phyloP scores from a whole-genome alignment of 2,797 vertebrate species.

The Kryptopterus vitreolus region DNA sequence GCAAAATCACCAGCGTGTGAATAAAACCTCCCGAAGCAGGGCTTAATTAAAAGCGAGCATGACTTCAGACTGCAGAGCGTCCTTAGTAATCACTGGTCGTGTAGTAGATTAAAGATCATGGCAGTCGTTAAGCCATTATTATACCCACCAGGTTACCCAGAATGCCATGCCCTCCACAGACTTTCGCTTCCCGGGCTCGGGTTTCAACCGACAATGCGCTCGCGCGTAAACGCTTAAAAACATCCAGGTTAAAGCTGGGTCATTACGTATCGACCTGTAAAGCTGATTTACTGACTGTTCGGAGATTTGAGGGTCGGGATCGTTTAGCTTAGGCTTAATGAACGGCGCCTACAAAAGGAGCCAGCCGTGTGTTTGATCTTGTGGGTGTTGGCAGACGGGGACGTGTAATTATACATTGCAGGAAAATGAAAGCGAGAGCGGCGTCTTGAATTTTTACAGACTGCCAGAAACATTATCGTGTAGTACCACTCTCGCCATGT shows the following conservation, averaged over 20 bases:
- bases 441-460: constrained; percentile 22
- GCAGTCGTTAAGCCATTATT: neutral
- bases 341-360: neutral
- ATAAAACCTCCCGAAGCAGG: too few relatives aligned
- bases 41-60: neutral
- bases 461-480: constrained; percentile 20
- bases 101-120: too few relatives aligned
- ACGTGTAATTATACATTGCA: constrained; percentile 9
- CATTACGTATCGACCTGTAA: neutral
- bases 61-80: neutral
- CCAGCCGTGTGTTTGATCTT: neutral
- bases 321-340: constrained; percentile 11
- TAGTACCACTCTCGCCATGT: constrained; percentile 10
- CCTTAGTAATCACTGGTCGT: neutral
- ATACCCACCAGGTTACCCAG: neutral
- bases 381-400: neutral
- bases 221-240: neutral
- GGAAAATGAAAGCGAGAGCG: neutral
- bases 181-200: neutral
- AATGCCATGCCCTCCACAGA: too few relatives aligned
- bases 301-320: constrained; percentile 16
- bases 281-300: neutral
- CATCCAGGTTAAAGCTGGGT: constrained; percentile 1
- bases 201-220: neutral
- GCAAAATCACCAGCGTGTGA: neutral